phyloP scores from a whole-genome alignment of 1,140 invertebrate genomes.

The Tetraneura akinire region DNA sequence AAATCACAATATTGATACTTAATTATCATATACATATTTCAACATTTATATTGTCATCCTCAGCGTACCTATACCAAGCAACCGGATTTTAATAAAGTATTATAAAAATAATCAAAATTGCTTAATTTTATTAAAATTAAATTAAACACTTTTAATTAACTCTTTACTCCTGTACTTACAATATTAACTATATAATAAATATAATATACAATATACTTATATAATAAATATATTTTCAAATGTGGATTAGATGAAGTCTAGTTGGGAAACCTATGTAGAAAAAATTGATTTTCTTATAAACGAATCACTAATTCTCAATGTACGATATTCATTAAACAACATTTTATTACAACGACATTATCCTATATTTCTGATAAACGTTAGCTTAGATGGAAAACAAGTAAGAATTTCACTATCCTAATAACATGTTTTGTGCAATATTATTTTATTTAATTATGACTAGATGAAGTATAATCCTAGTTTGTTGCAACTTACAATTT shows the following conservation, averaged over 20 bases:
- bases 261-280: slow-evolving; percentile 77
- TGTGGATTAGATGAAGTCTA: slow-evolving; percentile 65
- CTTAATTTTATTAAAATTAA: no score
- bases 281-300: slow-evolving; percentile 76
- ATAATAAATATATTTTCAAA: no score
- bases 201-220: no score
- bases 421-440: not conserved
- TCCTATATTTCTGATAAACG: not conserved
- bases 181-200: no score
- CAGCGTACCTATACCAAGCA: no score
- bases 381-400: not conserved
- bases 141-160: no score
- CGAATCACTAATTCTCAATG: slow-evolving; percentile 72
- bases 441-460: not conserved
- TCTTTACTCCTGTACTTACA: no score
- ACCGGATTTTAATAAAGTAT: no score
- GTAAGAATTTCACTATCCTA: not conserved
- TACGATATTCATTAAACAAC: slow-evolving; percentile 74
- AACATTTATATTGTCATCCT: no score
- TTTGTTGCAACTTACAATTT: not conserved
- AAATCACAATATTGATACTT: no score
- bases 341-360: slow-evolving; percentile 64
- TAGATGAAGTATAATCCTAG: slow-evolving; percentile 3
- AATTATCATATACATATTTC: no score
- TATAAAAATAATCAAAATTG: no score